A percentile compares a stretch with the other conserved stretches of the same genome.
Conservation (phyloP, 2,888 invertebrate genomes). For the Drosophila ustulata region DNA sequence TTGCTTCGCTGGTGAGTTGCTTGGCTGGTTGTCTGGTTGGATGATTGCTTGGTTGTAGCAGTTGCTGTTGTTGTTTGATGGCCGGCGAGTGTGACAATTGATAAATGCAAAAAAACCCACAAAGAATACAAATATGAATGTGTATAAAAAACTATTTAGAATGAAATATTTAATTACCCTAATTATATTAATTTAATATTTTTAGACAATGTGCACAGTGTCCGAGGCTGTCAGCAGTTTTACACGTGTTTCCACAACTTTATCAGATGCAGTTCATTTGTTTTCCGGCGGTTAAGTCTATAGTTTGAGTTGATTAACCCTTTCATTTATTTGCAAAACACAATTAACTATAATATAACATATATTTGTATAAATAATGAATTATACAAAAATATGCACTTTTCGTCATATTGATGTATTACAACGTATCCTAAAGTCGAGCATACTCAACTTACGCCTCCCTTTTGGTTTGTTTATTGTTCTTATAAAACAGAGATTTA, state of each 20-base stretch:
- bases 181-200: slow-evolving; percentile 54
- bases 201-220: slow-evolving; percentile 1
- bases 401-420: too few relatives aligned
- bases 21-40: slow-evolving; percentile 23
- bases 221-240: neutral
- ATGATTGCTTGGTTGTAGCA: slow-evolving; percentile 11
- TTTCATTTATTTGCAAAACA: too few relatives aligned
- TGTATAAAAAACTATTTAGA: slow-evolving; percentile 39
- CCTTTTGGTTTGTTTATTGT: slow-evolving; percentile 1
- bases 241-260: slow-evolving; percentile 3
- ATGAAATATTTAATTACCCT: slow-evolving; percentile 55
- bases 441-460: neutral
- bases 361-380: too few relatives aligned
- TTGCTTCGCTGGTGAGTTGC: slow-evolving; percentile 22
- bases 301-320: neutral
- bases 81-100: slow-evolving; percentile 54
- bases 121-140: neutral
- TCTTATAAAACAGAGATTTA: slow-evolving; percentile 15
- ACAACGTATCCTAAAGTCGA: neutral
- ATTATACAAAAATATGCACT: too few relatives aligned
- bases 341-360: too few relatives aligned
- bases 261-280: neutral
- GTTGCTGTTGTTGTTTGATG: slow-evolving; percentile 13
- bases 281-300: neutral
- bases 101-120: slow-evolving; percentile 22